Evolutionary conservation across 2,888 invertebrate genomes (phyloP).

Genomic region (Itoplectis maculator): DNA sequence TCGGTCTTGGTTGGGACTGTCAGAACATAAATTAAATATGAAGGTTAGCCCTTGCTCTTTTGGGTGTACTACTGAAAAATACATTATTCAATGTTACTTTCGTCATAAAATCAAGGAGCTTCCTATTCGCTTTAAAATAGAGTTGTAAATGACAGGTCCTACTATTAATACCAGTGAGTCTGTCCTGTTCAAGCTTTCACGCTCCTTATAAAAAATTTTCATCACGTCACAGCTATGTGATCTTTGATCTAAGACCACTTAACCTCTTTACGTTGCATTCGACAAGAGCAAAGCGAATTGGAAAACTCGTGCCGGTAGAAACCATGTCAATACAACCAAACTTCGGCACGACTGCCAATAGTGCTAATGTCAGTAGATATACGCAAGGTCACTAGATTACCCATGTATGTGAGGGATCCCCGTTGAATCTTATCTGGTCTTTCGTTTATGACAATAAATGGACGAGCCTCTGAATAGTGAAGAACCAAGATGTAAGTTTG

Average conservation of each 20-base stretch:
- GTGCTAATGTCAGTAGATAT: too few relatives aligned
- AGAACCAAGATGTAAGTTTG: conserved; percentile 3
- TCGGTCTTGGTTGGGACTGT: background rate
- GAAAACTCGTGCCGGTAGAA: too few relatives aligned
- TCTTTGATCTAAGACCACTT: too few relatives aligned
- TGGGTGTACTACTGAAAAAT: background rate
- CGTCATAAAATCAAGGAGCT: background rate
- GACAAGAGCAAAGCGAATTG: too few relatives aligned
- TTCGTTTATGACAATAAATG: conserved; percentile 33
- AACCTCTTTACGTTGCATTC: too few relatives aligned
- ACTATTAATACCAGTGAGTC: background rate
- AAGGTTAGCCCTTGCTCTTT: background rate
- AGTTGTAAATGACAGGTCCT: background rate
- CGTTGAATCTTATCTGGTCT: conserved; percentile 39
- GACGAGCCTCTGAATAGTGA: background rate
- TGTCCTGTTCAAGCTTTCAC: too few relatives aligned
- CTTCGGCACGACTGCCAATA: too few relatives aligned
- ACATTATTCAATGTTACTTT: background rate
- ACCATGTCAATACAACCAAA: too few relatives aligned
- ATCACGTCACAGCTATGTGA: too few relatives aligned
- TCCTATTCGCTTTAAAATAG: background rate
- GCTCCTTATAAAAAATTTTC: too few relatives aligned
- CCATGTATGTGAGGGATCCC: background rate
- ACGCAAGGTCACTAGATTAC: too few relatives aligned
- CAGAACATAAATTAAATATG: background rate